Conservation (phyloP, 2,797 vertebrate species). For the Myotis findleyi region DNA sequence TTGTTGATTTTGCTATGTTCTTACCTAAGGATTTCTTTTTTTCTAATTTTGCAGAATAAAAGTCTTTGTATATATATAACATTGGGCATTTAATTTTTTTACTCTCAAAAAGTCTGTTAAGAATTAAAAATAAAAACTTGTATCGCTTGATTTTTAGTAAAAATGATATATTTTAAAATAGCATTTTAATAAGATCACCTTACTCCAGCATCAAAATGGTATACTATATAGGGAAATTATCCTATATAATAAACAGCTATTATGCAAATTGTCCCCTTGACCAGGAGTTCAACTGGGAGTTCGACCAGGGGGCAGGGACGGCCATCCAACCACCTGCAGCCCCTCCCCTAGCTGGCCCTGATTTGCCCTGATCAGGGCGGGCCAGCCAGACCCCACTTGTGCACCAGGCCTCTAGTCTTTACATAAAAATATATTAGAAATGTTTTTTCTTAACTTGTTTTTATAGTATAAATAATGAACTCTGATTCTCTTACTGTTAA, state of each 20-base stretch:
- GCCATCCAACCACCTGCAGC: too few relatives aligned
- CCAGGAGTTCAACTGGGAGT: too few relatives aligned
- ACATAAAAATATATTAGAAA: conserved; percentile 12
- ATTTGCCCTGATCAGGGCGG: too few relatives aligned
- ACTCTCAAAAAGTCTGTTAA: neutral
- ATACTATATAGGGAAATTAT: neutral
- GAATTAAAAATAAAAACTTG: neutral
- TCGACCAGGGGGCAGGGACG: too few relatives aligned
- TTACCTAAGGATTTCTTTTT: neutral
- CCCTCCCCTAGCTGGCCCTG: too few relatives aligned
- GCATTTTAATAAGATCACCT: neutral
- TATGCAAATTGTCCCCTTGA: too few relatives aligned
- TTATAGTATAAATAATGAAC: neutral
- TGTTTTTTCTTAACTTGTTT: neutral
- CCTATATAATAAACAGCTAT: too few relatives aligned
- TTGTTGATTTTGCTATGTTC: neutral
- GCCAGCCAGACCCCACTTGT: too few relatives aligned
- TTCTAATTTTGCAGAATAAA: neutral
- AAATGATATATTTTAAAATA: neutral
- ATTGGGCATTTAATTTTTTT: neutral
- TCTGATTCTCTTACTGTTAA: conserved; percentile 22
- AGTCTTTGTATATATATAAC: neutral
- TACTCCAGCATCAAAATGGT: neutral
- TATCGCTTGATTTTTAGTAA: neutral
- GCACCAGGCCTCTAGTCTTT: neutral